These are phyloP conservation scores for Bombus vancouverensis DNA, from an alignment of 1,140 invertebrate species.

Conservation along the genomic window DNA sequence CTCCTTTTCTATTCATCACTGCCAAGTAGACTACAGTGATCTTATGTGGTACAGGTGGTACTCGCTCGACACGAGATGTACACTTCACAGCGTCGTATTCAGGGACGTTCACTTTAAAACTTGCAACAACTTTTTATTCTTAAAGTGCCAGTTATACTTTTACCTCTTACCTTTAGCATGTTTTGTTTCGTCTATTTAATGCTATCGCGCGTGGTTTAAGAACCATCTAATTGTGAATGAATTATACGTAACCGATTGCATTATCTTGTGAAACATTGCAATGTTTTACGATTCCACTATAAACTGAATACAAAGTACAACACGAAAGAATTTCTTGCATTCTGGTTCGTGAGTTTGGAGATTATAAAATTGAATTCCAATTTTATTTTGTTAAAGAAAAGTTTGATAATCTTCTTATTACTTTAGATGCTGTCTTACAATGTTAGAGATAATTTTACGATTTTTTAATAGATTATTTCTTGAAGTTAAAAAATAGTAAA, in stretches of 20 bases:
- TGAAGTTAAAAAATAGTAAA: no score
- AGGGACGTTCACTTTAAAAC: constrained; percentile 26
- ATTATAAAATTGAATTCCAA: background rate
- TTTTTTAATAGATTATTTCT: no score
- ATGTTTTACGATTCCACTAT: background rate
- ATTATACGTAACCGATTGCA: background rate
- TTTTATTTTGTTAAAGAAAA: background rate
- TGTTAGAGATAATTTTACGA: no score
- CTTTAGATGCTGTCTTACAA: no score
- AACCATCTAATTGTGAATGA: background rate
- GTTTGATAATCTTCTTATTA: no score
- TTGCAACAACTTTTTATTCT: constrained; percentile 34
- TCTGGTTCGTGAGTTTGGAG: background rate
- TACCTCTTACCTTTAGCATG: background rate
- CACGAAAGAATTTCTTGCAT: background rate
- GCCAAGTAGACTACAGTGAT: constrained; percentile 32
- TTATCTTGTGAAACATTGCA: background rate
- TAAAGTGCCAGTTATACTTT: constrained; percentile 1
- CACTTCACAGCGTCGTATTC: background rate
- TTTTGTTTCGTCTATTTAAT: background rate
- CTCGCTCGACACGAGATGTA: constrained; percentile 1
- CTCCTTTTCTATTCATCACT: constrained; percentile 35
- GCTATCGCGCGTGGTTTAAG: no score
- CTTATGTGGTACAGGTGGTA: constrained; percentile 13
- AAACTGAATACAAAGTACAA: no score